These are phyloP conservation scores for Himalopsyche tibetana DNA, from an alignment of 2,888 invertebrate genomes.

Conservation along the genomic window DNA sequence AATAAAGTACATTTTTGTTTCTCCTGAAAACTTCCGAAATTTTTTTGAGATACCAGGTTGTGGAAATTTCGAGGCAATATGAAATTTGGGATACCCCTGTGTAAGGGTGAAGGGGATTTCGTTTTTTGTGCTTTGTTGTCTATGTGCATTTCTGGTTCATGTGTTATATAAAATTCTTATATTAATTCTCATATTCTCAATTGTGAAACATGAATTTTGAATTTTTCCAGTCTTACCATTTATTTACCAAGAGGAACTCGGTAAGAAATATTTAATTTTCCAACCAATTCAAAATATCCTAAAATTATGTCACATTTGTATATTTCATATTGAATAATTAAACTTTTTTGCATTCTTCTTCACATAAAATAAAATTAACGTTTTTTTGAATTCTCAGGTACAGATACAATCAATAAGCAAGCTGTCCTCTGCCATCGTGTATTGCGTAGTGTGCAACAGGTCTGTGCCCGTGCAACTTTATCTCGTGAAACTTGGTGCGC, in stretches of 20 bases:
- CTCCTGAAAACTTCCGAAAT: no score
- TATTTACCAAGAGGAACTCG: conserved; percentile 91
- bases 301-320: conserved; percentile 3
- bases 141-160: no score
- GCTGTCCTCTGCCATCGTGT: conserved; percentile 96
- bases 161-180: no score
- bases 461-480: conserved; percentile 76
- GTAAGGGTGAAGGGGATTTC: no score
- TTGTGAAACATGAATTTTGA: conserved; percentile 65
- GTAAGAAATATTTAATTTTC: conserved; percentile 75
- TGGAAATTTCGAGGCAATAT: no score
- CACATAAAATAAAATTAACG: conserved; percentile 49
- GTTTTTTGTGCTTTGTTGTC: no score
- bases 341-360: neutral
- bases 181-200: neutral
- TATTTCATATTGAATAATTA: conserved; percentile 32
- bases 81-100: no score
- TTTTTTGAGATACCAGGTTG: no score
- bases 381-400: conserved; percentile 75
- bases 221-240: conserved; percentile 91
- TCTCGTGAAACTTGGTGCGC: conserved; percentile 95
- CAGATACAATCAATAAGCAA: conserved; percentile 94
- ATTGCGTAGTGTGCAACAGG: conserved; percentile 88
- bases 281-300: neutral
- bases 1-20: no score